Base-by-base conservation (phyloP, 2,113 vertebrate genomes). In the Ammodramus savannarum region DNA sequence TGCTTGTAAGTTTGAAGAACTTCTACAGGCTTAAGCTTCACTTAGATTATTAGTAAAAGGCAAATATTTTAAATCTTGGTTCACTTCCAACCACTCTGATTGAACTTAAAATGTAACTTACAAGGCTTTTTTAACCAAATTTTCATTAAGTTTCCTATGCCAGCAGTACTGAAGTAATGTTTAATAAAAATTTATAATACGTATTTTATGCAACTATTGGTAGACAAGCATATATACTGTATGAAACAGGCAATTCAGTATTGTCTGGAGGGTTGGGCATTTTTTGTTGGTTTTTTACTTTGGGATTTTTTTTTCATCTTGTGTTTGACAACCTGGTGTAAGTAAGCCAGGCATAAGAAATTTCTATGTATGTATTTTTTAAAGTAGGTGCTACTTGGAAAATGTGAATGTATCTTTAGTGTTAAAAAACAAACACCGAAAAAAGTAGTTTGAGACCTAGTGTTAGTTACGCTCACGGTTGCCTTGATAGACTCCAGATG, bases 401-500 rank as follows among this genome's bases (percentile, higher is more conserved):
- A 97, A 93, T 95, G 81, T 96, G 89, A 84, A 87, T 79, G 84
- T 85, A 83, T 97, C 96, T 96, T 95, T 65, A 97, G 93, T 94
- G 95, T 98, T 98, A 92, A 96, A 97, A 97, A 97, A 93, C 91
- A 95, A 97, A 97, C 92, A 95, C 51, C 75, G 69, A 95, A 86
- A 95, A 95, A 96, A 96, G 72, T 93, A 89, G 90, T 95, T 94
- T 93, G 95, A 97, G 96, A 93, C 81, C 59, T 94, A 92, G 91
- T 91, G 75, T 96, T 97, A 97, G 97, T 95, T 98, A 97, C 76
- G 27, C 98, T 98, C 98, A 95, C 9, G 32, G 94, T 94, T 97
- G 89, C 96, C 97, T 98, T 99, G 98, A 99, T 99, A 98, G 98
- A 98, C 98, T 99, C 99, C 99, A 99, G 99, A 99, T 99, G 99